Percentiles rank a stretch among this genome's conserved stretches.
These are phyloP conservation scores for Eucidaris tribuloides DNA, from an alignment of 35 echinoderm and acorn worm species.

Conservation along the genomic window DNA sequence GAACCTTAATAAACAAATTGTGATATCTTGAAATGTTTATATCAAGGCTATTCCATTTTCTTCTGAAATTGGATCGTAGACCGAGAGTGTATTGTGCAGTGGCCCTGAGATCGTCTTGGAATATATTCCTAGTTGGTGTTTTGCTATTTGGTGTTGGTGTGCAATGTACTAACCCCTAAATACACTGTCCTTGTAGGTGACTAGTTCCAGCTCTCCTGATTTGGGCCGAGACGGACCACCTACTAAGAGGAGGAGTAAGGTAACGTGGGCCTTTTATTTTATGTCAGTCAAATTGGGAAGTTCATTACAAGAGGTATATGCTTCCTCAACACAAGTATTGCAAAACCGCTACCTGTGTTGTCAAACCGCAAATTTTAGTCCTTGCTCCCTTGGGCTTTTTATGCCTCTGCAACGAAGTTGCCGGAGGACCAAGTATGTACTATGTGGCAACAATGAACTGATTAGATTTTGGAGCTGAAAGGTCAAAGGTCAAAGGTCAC, in stretches of 20 bases:
- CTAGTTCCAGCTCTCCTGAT: slow-evolving; percentile 14
- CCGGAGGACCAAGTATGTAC: too few species aligned
- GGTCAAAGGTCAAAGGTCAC: too few species aligned
- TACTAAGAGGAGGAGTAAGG: background rate
- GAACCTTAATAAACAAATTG: too few species aligned
- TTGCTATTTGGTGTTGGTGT: background rate
- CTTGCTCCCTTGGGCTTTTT: too few species aligned
- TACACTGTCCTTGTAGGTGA: background rate
- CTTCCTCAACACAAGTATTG: too few species aligned
- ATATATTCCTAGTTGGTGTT: background rate
- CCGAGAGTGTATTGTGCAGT: background rate
- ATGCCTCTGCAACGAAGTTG: too few species aligned
- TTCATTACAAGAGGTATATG: background rate
- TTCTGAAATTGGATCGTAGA: background rate
- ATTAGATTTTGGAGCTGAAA: too few species aligned
- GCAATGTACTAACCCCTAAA: background rate
- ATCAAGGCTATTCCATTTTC: background rate
- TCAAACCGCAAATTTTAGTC: too few species aligned
- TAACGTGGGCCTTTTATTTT: background rate
- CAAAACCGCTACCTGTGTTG: too few species aligned
- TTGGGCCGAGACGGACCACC: background rate
- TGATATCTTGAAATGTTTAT: background rate
- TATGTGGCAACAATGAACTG: too few species aligned
- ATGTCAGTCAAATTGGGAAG: background rate
- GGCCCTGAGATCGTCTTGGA: background rate